Base-by-base conservation (phyloP, 1,140 invertebrate species). In the Drosophila athabasca region DNA sequence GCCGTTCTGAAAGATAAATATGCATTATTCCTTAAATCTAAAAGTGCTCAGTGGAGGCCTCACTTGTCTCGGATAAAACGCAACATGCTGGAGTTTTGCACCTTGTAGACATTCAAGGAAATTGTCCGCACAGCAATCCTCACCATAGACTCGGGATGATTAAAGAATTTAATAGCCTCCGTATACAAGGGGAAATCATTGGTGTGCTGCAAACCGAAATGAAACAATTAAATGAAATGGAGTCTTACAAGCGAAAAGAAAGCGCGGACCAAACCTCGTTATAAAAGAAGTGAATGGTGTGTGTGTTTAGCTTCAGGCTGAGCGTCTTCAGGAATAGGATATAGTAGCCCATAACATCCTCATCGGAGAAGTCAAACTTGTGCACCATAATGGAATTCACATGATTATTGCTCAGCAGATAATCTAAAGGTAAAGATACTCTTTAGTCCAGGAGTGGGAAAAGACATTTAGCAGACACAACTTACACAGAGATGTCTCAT, bases 321-420 rank as follows among this genome's bases (percentile, higher is more conserved):
- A 99, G 93, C 0, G 98, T 99, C 92, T 99, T 99, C 59, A 99
- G 92, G 92, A 99, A 99, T 49, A 98, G 99, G 91, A 99, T 99
- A 92, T 99, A 99, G 92, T 99, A 99, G 5, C 98, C 99, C 98
- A 99, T 99, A 2, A 99, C 98, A 94, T 99, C 99, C 93, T 99
- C 99, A 93, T 99, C 98, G 13, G 97, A 98, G 90, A 99, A 99
- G 92, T 99, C 99, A 94, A 99, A 99, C 93, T 99, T 99, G 93
- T 99, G 98, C 43, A 98, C 97, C 91, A 99, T 99, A 88, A 99
- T 99, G 39, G 97, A 98, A 93, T 99, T 99, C 17, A 99, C 98
- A 94, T 99, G 98, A 93, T 99, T 99, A 93, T 99, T 99, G 85
- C 98, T 99, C 15, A 99, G 93, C 59, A 99, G 93, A 93, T 99